Evolutionary conservation across 2,888 invertebrate species (phyloP).

Genomic region (Psococerastis gibbosa): DNA sequence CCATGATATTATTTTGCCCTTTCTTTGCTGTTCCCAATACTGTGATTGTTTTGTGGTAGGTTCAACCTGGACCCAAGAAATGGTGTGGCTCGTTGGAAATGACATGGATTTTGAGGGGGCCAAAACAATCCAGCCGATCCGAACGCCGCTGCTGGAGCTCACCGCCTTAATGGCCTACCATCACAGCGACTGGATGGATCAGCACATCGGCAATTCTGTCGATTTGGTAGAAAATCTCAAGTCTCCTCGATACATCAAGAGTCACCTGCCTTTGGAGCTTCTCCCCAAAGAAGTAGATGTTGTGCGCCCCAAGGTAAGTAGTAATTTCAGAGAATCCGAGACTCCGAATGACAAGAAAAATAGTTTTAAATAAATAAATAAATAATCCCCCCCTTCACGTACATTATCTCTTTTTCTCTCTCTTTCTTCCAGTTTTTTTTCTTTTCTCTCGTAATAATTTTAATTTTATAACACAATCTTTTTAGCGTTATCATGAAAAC

Average conservation of each 20-base stretch:
- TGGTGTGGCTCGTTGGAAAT: slow-evolving; percentile 76
- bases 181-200: slow-evolving; percentile 33
- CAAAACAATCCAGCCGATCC: slow-evolving; percentile 36
- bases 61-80: slow-evolving; percentile 87
- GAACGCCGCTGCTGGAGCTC: slow-evolving; percentile 59
- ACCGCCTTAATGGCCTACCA: slow-evolving; percentile 41
- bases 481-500: too few relatives aligned
- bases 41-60: too few relatives aligned
- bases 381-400: not conserved
- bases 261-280: slow-evolving; percentile 52
- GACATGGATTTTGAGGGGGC: slow-evolving; percentile 59
- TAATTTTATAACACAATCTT: too few relatives aligned
- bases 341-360: not conserved
- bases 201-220: slow-evolving; percentile 49
- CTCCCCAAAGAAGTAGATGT: slow-evolving; percentile 40
- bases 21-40: not conserved
- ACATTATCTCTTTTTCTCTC: slow-evolving; percentile 3
- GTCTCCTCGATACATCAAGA: slow-evolving; percentile 55
- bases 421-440: not conserved
- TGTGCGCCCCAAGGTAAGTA: slow-evolving; percentile 47
- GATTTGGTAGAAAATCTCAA: slow-evolving; percentile 45
- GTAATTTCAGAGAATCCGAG: slow-evolving; percentile 37
- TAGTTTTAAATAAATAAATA: slow-evolving; percentile 1
- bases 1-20: not conserved
- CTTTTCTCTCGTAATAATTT: too few relatives aligned